Evolutionary conservation across 2,888 invertebrate species (phyloP), one percentile per base, ranked within the genome.

Genomic region (Conistra vaccinii): DNA sequence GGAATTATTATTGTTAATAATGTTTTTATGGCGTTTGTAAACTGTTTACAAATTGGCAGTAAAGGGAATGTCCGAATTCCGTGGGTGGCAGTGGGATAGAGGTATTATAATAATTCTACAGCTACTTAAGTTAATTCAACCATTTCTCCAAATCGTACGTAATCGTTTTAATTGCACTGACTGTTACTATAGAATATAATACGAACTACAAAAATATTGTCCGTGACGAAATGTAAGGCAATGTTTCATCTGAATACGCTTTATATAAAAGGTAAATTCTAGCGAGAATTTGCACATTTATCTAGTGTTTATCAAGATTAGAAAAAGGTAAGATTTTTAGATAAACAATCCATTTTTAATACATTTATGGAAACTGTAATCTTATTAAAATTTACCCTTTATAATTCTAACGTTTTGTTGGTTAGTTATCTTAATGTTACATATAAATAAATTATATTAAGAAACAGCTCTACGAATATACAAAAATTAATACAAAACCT

Each of bases 361-460:
- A 69, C 10, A 68, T 17, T 63, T 29, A 45, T 69, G 58, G 62
- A 84, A 57, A 42, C 29, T 35, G 63, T 57, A 76, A 60, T 26
- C 61, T 75, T 81, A 85, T 88, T 88, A 89, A 78, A 88, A 91
- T 90, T 91, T 91, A 92, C 89, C 89, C 90, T 90, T 85, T 89
- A 90, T 76, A 78, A 78, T 76, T 82, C 84, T 88, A 90, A 88
- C 82, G 86, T 88, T 88, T 90, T 91, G 90, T 91, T 91, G 91
- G 91, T 92, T 93, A 92, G 90, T 89, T 88, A 86, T 80, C 93
- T 93, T 95, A 95, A 89, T 81, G 89, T 87, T 95, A 95, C 83
- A 90, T 93, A 93, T 95, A 95, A 96, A 96, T 96, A 95, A 96
- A 95, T 95, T 95, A 96, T 94, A 95, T 95, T 95, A 95, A 91